Percentiles rank a stretch among this genome's conserved stretches.
Evolutionary conservation across 2,113 vertebrate species (phyloP).

Genomic region (Limanda limanda): DNA sequence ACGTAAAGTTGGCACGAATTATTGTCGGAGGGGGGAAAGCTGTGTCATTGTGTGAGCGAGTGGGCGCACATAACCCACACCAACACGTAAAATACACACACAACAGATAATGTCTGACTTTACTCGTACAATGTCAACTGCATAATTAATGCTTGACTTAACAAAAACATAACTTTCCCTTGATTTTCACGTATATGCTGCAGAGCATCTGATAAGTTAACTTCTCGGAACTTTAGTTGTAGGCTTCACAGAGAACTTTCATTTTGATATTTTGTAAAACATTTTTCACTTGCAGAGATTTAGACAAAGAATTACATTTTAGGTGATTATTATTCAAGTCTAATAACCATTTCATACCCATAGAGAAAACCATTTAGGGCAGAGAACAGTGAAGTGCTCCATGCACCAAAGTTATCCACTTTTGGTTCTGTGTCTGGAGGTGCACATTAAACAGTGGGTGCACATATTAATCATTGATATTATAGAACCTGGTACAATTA

Average conservation of each 20-base stretch:
- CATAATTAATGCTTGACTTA: slow-evolving; percentile 13
- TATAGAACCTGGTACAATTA: neutral
- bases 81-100: neutral
- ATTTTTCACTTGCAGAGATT: neutral
- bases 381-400: neutral
- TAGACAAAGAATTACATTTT: neutral
- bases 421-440: neutral
- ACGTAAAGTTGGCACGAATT: slow-evolving; percentile 42
- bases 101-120: slow-evolving; percentile 29
- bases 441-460: neutral
- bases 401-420: neutral
- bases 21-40: slow-evolving; percentile 35
- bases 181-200: neutral
- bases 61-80: slow-evolving; percentile 32
- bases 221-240: neutral
- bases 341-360: neutral
- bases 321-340: neutral
- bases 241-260: neutral
- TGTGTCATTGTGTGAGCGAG: slow-evolving; percentile 51
- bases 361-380: neutral
- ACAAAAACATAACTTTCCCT: slow-evolving; percentile 10
- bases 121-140: slow-evolving; percentile 10
- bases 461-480: neutral
- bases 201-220: neutral
- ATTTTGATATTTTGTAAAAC: neutral